A percentile compares a stretch with the other conserved stretches of the same genome.
Evolutionary conservation across 2,797 vertebrate species (phyloP).

Genomic region (Sebastes jordani): DNA sequence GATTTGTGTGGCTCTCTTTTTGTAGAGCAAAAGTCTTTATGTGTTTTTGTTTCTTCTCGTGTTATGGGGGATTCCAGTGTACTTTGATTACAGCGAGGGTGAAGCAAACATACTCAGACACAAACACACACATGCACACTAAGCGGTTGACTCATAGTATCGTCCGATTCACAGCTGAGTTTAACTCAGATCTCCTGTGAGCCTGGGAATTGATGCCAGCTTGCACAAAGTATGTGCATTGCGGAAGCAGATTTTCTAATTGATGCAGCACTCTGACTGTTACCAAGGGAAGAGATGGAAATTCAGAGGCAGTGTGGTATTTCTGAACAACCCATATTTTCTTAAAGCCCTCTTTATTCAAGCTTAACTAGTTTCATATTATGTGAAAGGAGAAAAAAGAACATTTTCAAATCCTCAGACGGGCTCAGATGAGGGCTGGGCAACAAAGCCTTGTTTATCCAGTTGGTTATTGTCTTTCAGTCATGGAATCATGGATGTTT

Average conservation of each 20-base stretch:
- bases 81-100: conserved; percentile 27
- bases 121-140: conserved; percentile 31
- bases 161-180: conserved; percentile 55
- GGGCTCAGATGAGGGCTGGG: conserved; percentile 28
- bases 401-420: conserved; percentile 17
- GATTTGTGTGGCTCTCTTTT: conserved; percentile 53
- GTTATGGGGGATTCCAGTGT: conserved; percentile 15
- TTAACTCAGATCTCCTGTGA: conserved; percentile 59
- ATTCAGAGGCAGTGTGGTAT: conserved; percentile 16
- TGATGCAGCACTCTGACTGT: conserved; percentile 10
- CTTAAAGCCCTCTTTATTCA: conserved; percentile 32
- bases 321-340: conserved; percentile 28
- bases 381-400: conserved; percentile 21
- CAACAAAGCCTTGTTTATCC: conserved; percentile 51
- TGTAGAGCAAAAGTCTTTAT: conserved; percentile 4
- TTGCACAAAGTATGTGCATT: conserved; percentile 13
- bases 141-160: conserved; percentile 46
- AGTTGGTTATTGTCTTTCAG: conserved; percentile 63
- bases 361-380: conserved; percentile 41
- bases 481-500: conserved; percentile 56
- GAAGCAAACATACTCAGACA: conserved; percentile 40
- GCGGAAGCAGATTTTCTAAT: conserved; percentile 9
- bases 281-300: background rate
- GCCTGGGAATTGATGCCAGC: conserved; percentile 51
- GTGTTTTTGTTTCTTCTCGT: conserved; percentile 22